Base-by-base conservation (phyloP, 2,888 invertebrate genomes). In the Luperina nickerlii region DNA sequence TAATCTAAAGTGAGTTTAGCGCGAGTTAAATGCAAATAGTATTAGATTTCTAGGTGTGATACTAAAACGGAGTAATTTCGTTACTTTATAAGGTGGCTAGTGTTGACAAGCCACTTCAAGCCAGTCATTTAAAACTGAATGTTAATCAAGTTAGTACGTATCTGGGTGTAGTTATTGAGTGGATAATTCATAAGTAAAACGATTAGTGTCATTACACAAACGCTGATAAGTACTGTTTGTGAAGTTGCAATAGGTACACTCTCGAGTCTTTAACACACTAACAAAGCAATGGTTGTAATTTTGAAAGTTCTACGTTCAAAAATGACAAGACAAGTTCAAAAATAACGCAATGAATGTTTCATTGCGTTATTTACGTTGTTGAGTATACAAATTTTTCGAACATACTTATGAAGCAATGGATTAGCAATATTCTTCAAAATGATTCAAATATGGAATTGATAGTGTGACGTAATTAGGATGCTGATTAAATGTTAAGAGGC, bases 91-190 rank as follows among this genome's bases (percentile, higher is more conserved):
- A 79, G 89, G 88, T 68, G 80, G 74, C 68, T 73, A 77, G 84
- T 88, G 88, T 87, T 89, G 89, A 89, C 85, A 85, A 81, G 85
- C 66, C 83, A 81, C 81, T 85, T 82, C 83, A 85, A 83, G 87
- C 42, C 83, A 78, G 85, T 87, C 80, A 83, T 87, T 83, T 82
- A 74, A 79, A 85, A 83, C 81, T 87, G 82, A 88, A 87, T 89
- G 79, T 79, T 84, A 82, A 86, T 89, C 66, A 78, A 76, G 84
- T 83, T 77, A 69, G 74, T 78, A 76, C 82, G 65, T 78, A 82
- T 75, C 72, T 82, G 79, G 75, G 63, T 74, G 67, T 76, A 66
- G 79, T 87, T 88, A 77, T 82, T 88, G 78, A 71, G 54, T 74
- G 66, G 48, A 54, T 85, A 85, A 83, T 82, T 77, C 73, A 57